These are phyloP conservation scores for Paracanthobrama guichenoti DNA, from an alignment of 2,113 vertebrate species.

Conservation along the genomic window DNA sequence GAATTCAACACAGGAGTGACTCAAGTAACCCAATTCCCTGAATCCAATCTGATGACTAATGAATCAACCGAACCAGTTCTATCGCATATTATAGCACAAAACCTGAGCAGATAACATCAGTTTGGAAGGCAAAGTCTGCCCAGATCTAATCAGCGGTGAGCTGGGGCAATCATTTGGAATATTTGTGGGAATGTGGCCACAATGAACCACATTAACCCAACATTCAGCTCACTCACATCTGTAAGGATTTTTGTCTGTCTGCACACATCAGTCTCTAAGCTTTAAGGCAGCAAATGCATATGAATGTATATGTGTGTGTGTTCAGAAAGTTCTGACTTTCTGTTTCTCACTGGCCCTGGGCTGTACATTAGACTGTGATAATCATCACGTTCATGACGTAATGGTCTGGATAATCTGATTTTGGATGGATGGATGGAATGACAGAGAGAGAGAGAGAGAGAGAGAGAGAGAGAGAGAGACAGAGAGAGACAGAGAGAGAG, in stretches of 20 bases:
- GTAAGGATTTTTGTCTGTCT: background rate
- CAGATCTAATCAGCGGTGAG: conserved; percentile 18
- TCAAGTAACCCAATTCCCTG: conserved; percentile 36
- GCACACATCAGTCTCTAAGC: background rate
- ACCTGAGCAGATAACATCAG: conserved; percentile 8
- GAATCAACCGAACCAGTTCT: conserved; percentile 10
- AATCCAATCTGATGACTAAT: conserved; percentile 35
- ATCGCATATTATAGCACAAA: conserved; percentile 19
- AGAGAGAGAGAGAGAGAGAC: accelerated
- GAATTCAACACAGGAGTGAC: conserved; percentile 12
- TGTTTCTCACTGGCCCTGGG: background rate
- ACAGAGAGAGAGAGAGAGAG: too few relatives aligned
- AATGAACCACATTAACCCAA: conserved; percentile 14
- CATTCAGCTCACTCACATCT: background rate
- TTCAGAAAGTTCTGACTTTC: background rate
- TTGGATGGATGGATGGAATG: too few relatives aligned
- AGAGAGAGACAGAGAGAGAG: background rate
- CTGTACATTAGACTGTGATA: background rate
- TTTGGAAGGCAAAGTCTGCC: conserved; percentile 26
- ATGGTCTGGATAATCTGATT: background rate
- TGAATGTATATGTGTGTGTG: background rate
- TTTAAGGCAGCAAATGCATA: background rate
- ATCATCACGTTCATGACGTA: background rate
- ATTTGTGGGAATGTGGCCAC: conserved; percentile 8
- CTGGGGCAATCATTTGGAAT: background rate